Percentiles rank a stretch among this genome's conserved stretches.
phyloP scores from a whole-genome alignment of 2,113 vertebrate genomes.

The Leptobrachium ailaonicum region DNA sequence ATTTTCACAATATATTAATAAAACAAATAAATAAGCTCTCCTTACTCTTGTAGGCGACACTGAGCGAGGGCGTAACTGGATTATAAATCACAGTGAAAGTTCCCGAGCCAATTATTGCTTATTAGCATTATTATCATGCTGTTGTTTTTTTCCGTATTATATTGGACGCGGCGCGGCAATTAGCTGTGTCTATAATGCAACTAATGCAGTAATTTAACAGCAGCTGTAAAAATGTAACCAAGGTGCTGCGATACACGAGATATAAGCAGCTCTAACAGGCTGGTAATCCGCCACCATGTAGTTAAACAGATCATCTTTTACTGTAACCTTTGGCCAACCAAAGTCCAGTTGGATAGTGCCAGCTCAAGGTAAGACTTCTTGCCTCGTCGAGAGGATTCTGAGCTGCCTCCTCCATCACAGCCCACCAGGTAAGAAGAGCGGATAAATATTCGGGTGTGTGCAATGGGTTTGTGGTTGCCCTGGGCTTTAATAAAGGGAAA shows the following conservation, averaged over 20 bases:
- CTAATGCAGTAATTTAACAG: background rate
- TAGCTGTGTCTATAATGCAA: background rate
- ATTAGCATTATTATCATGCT: no score
- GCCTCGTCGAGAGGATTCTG: background rate
- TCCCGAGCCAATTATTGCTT: no score
- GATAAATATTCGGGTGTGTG: no score
- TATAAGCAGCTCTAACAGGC: background rate
- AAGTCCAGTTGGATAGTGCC: conserved; percentile 69
- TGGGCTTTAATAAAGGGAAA: no score
- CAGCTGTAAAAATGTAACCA: background rate
- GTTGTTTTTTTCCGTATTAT: no score
- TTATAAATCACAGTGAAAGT: no score
- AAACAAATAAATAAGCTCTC: no score
- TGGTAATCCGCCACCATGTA: conserved; percentile 51
- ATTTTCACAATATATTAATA: no score
- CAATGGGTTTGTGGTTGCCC: no score
- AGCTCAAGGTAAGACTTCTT: conserved; percentile 14
- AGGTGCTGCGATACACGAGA: background rate
- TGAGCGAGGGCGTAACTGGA: no score
- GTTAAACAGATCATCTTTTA: conserved; percentile 97
- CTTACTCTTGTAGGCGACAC: no score
- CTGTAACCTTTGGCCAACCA: conserved; percentile 84
- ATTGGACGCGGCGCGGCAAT: no score
- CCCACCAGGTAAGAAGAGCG: conserved; percentile 30
- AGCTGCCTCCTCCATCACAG: background rate